phyloP scores from a whole-genome alignment of 2,888 invertebrate genomes.

The Ectropis crepuscularia region DNA sequence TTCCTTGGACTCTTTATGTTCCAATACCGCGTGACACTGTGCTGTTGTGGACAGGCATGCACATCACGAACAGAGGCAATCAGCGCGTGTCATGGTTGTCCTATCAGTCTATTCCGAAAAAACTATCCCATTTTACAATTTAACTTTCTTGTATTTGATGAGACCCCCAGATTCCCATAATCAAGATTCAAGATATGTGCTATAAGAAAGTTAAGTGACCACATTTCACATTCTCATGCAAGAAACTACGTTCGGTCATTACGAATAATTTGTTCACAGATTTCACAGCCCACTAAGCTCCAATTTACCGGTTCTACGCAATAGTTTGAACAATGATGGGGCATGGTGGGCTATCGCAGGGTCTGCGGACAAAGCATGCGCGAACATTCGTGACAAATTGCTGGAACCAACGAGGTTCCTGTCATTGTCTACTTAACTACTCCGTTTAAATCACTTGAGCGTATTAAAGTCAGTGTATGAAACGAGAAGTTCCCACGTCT shows the following conservation, averaged over 20 bases:
- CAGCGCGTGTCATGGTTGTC: too few relatives aligned
- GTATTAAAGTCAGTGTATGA: constrained; percentile 51
- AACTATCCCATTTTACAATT: too few relatives aligned
- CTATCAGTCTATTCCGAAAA: too few relatives aligned
- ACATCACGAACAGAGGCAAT: too few relatives aligned
- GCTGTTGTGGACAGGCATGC: too few relatives aligned
- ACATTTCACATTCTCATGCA: constrained; percentile 34
- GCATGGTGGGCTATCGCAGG: constrained; percentile 40
- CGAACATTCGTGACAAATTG: constrained; percentile 57
- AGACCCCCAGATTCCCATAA: constrained; percentile 12
- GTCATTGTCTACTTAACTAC: constrained; percentile 65
- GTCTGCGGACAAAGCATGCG: constrained; percentile 51
- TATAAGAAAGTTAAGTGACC: constrained; percentile 21
- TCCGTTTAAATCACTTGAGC: constrained; percentile 60
- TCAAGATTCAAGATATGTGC: constrained; percentile 15
- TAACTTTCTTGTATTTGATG: constrained; percentile 3
- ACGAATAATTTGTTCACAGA: constrained; percentile 47
- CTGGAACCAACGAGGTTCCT: constrained; percentile 72
- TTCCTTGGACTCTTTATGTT: too few relatives aligned
- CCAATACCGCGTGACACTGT: too few relatives aligned
- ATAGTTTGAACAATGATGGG: constrained; percentile 58
- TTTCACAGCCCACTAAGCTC: constrained; percentile 54
- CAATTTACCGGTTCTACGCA: constrained; percentile 56
- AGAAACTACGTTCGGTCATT: constrained; percentile 38
- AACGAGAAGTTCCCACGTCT: constrained; percentile 60